These are phyloP conservation scores for Palaemon carinicauda DNA, from an alignment of 1,140 invertebrate genomes.

Conservation along the genomic window DNA sequence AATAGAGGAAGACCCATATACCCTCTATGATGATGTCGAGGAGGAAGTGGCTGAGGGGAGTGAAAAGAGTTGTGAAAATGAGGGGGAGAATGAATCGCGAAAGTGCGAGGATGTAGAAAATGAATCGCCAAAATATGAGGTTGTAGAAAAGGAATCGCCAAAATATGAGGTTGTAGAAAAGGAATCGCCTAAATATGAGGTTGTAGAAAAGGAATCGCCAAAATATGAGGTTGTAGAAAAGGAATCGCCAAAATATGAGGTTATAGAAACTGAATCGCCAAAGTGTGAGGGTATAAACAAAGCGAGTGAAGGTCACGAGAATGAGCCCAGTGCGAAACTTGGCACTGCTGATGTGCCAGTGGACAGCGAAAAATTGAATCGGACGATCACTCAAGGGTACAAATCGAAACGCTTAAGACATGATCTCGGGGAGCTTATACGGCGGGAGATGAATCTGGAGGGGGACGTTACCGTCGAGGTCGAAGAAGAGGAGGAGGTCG, in stretches of 20 bases:
- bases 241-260: background rate
- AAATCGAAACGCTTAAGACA: conserved; percentile 33
- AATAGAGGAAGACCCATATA: background rate
- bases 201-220: background rate
- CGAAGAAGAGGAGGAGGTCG: conserved; percentile 56
- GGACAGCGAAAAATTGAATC: background rate
- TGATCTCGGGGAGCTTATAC: conserved; percentile 48
- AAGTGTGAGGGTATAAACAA: background rate
- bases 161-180: background rate
- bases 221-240: background rate
- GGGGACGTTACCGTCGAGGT: conserved; percentile 49
- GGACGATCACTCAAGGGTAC: conserved; percentile 1
- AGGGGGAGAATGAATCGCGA: background rate
- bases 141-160: background rate
- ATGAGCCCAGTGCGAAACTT: too few species aligned
- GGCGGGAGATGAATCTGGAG: conserved; percentile 36
- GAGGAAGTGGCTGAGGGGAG: background rate
- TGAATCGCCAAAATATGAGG: too few species aligned
- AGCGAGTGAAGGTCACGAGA: too few species aligned
- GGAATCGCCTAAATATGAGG: too few species aligned
- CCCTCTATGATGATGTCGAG: conserved; percentile 34
- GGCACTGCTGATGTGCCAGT: background rate
- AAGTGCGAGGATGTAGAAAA: background rate
- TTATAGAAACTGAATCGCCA: background rate
- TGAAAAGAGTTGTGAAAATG: background rate